Evolutionary conservation across 2,888 invertebrate genomes (phyloP).

Genomic region (Cabera pusaria): DNA sequence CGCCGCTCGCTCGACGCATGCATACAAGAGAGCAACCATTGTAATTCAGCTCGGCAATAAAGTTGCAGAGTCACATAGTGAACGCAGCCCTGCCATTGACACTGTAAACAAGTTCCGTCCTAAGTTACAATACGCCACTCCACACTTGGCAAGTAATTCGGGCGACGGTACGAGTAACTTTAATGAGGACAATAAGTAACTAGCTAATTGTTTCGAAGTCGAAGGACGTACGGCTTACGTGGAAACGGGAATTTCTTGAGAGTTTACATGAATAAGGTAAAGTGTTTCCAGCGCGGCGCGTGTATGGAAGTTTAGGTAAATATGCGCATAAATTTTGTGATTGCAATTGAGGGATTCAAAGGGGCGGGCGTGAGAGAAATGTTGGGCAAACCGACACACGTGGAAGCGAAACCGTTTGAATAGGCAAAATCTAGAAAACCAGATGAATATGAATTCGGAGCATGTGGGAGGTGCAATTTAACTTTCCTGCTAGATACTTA

Average conservation of each 20-base stretch:
- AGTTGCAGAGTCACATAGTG: conserved; percentile 45
- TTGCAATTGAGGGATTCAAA: conserved; percentile 23
- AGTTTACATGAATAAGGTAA: conserved; percentile 32
- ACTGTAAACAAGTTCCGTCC: conserved; percentile 54
- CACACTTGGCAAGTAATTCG: conserved; percentile 45
- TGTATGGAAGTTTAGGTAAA: conserved; percentile 25
- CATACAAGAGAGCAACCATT: conserved; percentile 44
- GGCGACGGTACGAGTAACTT: conserved; percentile 45
- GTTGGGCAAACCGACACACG: conserved; percentile 12
- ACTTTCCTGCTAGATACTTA: no score
- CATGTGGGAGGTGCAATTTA: no score
- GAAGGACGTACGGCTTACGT: conserved; percentile 38
- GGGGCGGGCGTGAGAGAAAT: conserved; percentile 15
- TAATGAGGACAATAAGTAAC: conserved; percentile 53
- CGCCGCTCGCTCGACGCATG: conserved; percentile 29
- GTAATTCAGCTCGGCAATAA: conserved; percentile 46
- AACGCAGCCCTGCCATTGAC: conserved; percentile 54
- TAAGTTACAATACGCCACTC: conserved; percentile 45
- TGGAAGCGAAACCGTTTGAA: conserved; percentile 5
- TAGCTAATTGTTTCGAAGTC: conserved; percentile 47
- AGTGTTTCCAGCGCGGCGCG: conserved; percentile 20
- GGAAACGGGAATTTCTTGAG: conserved; percentile 32
- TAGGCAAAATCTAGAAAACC: conserved; percentile 1
- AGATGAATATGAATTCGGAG: no score
- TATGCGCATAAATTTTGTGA: conserved; percentile 24